phyloP scores from a whole-genome alignment of 2,888 invertebrate genomes.

The Eilema depressum region DNA sequence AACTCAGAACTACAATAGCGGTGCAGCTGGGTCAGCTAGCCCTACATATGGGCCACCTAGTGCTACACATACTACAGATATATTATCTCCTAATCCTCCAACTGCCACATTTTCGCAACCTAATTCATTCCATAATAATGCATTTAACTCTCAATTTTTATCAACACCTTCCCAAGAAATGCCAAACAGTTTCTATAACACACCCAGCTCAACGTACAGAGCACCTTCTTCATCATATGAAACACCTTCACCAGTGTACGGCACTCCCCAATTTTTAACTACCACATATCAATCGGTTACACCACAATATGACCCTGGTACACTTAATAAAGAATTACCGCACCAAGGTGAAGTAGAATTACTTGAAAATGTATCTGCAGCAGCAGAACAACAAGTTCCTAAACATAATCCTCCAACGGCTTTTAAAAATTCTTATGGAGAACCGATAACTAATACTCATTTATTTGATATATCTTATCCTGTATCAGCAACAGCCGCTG shows the following conservation, averaged over 20 bases:
- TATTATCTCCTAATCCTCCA: conserved; percentile 65
- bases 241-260: conserved; percentile 53
- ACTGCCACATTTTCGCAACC: conserved; percentile 63
- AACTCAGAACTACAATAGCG: conserved; percentile 54
- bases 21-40: conserved; percentile 55
- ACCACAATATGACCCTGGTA: conserved; percentile 60
- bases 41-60: conserved; percentile 74
- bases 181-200: conserved; percentile 51
- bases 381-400: conserved; percentile 70
- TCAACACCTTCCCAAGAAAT: conserved; percentile 53
- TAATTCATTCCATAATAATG: conserved; percentile 55
- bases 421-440: conserved; percentile 82
- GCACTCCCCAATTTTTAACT: conserved; percentile 52
- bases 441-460: conserved; percentile 72
- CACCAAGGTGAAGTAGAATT: conserved; percentile 64
- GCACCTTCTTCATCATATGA: conserved; percentile 56
- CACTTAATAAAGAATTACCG: conserved; percentile 65
- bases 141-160: conserved; percentile 44
- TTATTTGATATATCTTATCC: conserved; percentile 72
- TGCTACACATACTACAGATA: conserved; percentile 68
- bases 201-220: conserved; percentile 59
- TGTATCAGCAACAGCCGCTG: conserved; percentile 75
- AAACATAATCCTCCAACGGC: conserved; percentile 71
- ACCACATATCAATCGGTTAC: conserved; percentile 35
- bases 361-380: conserved; percentile 60